Base-by-base conservation (phyloP, 2,797 vertebrate genomes). In the Momotus momota region DNA sequence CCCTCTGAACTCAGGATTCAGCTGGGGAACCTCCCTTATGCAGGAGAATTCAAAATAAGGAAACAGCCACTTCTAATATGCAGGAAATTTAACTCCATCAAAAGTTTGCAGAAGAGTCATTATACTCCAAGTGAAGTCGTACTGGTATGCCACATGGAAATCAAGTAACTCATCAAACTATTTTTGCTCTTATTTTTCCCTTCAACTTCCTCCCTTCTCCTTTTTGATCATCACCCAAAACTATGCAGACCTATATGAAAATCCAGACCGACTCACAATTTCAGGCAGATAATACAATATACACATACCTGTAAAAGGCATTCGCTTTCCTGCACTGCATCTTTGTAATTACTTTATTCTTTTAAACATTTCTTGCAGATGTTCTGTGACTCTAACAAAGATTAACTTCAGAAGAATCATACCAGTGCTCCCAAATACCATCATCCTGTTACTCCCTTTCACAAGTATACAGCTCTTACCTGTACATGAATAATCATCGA, bases 401-500 rank as follows among this genome's bases (percentile, higher is more conserved):
- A 83, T 15, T 31, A 88, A n/a, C 69, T 55, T 85, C 1, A 41
- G 45, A 70, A 58, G 67, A 91, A 90, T 22, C 40, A 1, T 11
- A 12, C 16, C 57, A 69, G 27, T 33, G 13, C 46, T 92, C 49
- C 38, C 31, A 49, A 81, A 51, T 23, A 51, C 45, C 80, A 67
- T 23, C 46, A 86, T 2, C 23, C 40, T 54, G 6, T 40, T 48
- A 11, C 19, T 80, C 73, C 14, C 21, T 65, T 95, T 81, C 40
- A 65, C 14, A 51, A 80, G 52, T 3, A 61, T 4, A 23, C 14
- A 49, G 6, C 13, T 73, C 96, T 98, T 98, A 99, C 99, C 99
- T 98, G 99, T 99, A 95, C 99, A 99, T 6, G 99, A 99, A 85
- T 99, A 99, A 96, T 99, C 99, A 95, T 99, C 99, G 81, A 99